Evolutionary conservation across 2,797 vertebrate species (phyloP).

Genomic region (Sebastes minor): DNA sequence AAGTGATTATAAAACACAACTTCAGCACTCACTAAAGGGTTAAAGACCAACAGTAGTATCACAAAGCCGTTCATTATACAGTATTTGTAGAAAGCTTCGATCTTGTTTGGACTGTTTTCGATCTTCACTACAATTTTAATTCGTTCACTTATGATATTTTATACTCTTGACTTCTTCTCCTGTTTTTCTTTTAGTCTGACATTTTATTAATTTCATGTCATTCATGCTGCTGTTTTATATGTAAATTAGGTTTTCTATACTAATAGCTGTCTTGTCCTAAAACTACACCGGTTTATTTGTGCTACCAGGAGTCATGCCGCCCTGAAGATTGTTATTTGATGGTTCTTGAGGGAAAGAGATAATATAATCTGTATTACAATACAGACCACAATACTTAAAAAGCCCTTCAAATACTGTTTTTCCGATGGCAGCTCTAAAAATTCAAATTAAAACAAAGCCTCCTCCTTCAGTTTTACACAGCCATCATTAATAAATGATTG

Average conservation of each 20-base stretch:
- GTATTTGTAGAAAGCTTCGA: background rate
- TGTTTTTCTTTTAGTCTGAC: background rate
- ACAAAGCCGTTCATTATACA: background rate
- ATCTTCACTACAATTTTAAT: background rate
- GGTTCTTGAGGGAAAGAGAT: background rate
- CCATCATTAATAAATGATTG: too few species aligned
- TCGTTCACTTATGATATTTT: background rate
- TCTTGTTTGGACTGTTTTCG: background rate
- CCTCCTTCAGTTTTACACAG: too few species aligned
- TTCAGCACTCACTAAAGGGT: too few species aligned
- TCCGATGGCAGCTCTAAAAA: too few species aligned
- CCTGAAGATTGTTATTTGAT: background rate
- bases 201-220: background rate
- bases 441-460: too few species aligned
- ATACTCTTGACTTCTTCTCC: background rate
- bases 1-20: too few species aligned
- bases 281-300: background rate
- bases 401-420: too few species aligned
- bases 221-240: background rate
- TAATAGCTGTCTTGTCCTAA: background rate
- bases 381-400: too few species aligned
- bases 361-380: background rate
- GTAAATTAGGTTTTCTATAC: background rate
- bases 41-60: too few species aligned
- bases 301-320: background rate